Evolutionary conservation across 2,888 invertebrate genomes (phyloP).

Genomic region (Athalia cordata): DNA sequence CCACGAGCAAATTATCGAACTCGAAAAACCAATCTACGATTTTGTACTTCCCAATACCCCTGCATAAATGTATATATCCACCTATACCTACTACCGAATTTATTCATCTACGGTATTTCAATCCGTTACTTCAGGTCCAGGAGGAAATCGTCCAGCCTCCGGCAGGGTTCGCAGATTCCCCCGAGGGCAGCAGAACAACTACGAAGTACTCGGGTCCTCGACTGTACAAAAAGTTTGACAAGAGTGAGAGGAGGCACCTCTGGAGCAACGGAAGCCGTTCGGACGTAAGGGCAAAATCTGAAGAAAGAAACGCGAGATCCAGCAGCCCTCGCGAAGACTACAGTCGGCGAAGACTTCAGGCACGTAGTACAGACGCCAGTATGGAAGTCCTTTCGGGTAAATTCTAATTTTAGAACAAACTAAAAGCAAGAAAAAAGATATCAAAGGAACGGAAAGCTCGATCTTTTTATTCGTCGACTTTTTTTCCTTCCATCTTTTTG

Average conservation of each 20-base stretch:
- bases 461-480: background rate
- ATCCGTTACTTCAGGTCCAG: constrained; percentile 62
- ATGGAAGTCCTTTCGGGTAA: constrained; percentile 71
- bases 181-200: constrained; percentile 74
- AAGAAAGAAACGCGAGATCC: constrained; percentile 66
- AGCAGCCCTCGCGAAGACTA: constrained; percentile 65
- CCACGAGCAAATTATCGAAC: constrained; percentile 23
- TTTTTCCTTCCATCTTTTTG: background rate
- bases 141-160: constrained; percentile 90
- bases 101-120: constrained; percentile 7
- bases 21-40: background rate
- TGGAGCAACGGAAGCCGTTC: constrained; percentile 77
- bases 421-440: background rate
- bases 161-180: constrained; percentile 92
- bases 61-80: background rate
- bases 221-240: constrained; percentile 86
- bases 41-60: background rate
- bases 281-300: constrained; percentile 84
- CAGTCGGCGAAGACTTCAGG: constrained; percentile 66
- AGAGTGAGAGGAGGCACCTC: constrained; percentile 80
- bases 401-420: background rate
- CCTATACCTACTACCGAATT: background rate
- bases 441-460: background rate
- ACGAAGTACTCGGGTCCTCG: constrained; percentile 74
- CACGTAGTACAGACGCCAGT: constrained; percentile 84